These are phyloP conservation scores for Sarcophaga rosellei DNA, from an alignment of 2,888 invertebrate genomes.

Conservation along the genomic window DNA sequence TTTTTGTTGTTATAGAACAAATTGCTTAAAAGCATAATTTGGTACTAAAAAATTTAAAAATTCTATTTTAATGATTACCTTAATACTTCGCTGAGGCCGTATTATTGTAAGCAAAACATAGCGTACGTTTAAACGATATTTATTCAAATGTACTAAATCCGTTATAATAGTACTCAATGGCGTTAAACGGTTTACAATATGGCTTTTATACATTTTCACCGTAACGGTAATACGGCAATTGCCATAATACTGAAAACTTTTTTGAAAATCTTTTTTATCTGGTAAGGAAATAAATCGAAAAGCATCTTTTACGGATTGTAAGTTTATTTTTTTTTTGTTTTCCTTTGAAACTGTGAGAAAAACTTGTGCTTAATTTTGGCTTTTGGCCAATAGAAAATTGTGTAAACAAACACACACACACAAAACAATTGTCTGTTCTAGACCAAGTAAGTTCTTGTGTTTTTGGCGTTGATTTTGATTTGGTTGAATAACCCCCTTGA, in stretches of 20 bases:
- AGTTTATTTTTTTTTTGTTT: no score
- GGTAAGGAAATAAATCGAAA: no score
- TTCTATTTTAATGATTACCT: background rate
- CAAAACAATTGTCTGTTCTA: background rate
- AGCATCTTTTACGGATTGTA: no score
- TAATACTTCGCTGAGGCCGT: background rate
- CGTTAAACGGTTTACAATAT: conserved; percentile 16
- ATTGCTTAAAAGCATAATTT: no score
- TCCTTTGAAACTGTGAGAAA: background rate
- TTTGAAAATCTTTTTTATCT: no score
- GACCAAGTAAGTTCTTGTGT: background rate
- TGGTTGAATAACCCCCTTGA: background rate
- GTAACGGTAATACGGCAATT: background rate
- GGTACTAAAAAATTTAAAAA: no score
- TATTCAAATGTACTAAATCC: conserved; percentile 26
- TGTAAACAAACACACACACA: background rate
- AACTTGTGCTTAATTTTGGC: conserved; percentile 29
- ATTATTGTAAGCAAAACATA: background rate
- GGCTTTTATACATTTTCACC: conserved; percentile 39
- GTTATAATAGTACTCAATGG: conserved; percentile 7
- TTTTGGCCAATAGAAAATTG: conserved; percentile 35
- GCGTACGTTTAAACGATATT: conserved; percentile 1
- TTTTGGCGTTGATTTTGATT: background rate
- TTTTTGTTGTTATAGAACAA: no score
- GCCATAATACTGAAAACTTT: background rate